A percentile compares a stretch with the other conserved stretches of the same genome.
These are phyloP conservation scores for Cliona cf. orientalis DNA, from an alignment of 37 sponge, comb jelly and placozoan genomes.

Conservation along the genomic window DNA sequence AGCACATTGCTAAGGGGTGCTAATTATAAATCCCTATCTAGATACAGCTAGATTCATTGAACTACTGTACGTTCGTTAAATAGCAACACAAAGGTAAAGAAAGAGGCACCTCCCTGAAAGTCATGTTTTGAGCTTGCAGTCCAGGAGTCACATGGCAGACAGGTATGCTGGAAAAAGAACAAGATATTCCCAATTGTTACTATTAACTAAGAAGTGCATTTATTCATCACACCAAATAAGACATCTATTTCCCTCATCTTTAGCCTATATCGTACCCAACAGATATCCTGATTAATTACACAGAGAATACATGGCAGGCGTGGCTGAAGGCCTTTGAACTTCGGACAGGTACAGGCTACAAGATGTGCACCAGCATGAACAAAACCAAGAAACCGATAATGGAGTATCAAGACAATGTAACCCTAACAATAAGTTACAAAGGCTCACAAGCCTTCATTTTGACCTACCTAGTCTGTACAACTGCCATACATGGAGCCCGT, in stretches of 20 bases:
- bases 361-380: constrained; percentile 1
- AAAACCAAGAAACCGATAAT: neutral
- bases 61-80: no score
- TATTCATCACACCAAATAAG: neutral
- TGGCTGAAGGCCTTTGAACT: constrained; percentile 7
- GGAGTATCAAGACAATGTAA: neutral
- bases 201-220: neutral
- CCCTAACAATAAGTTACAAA: no score
- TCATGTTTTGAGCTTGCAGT: constrained; percentile 2
- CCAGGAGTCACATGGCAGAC: constrained; percentile 13
- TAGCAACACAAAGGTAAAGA: constrained; percentile 1
- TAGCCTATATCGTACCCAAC: neutral
- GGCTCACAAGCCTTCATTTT: no score
- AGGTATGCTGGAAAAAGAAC: neutral
- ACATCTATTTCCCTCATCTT: neutral
- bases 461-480: no score
- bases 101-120: constrained; percentile 4
- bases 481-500: no score
- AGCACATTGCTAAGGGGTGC: no score
- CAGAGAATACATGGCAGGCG: neutral
- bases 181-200: neutral
- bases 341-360: neutral
- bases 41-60: no score
- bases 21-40: no score
- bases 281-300: neutral